Evolutionary conservation across 2,113 vertebrate genomes (phyloP).

Genomic region (Ivindomyrus marchei): DNA sequence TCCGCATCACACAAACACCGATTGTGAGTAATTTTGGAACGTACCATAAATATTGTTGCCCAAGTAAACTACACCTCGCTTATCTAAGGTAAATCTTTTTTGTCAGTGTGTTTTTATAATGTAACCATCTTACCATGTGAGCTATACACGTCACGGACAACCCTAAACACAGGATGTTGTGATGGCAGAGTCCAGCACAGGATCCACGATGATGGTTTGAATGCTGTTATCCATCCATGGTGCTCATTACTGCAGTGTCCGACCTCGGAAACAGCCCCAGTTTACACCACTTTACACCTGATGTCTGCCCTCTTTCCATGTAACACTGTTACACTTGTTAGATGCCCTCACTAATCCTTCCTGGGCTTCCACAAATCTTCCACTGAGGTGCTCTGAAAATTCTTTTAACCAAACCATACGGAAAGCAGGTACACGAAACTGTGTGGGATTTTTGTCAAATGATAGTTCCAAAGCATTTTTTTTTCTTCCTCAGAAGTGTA

Average conservation of each 20-base stretch:
- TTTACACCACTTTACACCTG: background rate
- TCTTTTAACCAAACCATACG: background rate
- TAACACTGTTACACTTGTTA: background rate
- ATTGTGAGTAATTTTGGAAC: background rate
- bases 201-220: background rate
- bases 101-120: background rate
- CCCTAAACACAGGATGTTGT: background rate
- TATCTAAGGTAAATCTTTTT: background rate
- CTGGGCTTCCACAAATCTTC: background rate
- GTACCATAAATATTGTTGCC: background rate
- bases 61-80: background rate
- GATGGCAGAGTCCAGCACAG: background rate
- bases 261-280: background rate
- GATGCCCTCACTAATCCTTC: background rate
- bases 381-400: background rate
- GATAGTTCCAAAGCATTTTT: background rate
- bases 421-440: background rate
- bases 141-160: background rate
- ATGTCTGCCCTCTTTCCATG: background rate
- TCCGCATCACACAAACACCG: background rate
- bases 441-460: background rate
- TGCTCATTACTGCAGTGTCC: background rate
- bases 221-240: background rate
- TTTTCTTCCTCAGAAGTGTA: background rate
- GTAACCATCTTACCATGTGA: background rate